A percentile compares a stretch with the other conserved stretches of the same genome.
Evolutionary conservation across 2,797 vertebrate species (phyloP).

Genomic region (Coccyzus lansbergi): DNA sequence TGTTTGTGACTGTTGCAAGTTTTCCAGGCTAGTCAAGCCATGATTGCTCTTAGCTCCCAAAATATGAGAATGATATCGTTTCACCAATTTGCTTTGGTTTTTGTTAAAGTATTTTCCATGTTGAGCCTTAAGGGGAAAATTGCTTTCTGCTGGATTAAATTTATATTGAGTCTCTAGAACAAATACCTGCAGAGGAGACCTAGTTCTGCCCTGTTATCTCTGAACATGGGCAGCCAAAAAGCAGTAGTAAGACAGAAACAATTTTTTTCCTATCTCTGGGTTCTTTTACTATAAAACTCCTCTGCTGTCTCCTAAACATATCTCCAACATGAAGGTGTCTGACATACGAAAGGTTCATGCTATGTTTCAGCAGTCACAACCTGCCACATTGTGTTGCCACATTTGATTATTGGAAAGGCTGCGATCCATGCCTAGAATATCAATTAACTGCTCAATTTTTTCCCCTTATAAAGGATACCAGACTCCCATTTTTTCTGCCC

Average conservation of each 20-base stretch:
- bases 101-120: neutral
- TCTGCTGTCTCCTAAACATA: neutral
- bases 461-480: neutral
- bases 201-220: neutral
- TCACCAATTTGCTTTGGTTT: neutral
- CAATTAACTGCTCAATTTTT: neutral
- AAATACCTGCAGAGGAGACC: neutral
- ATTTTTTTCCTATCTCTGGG: neutral
- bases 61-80: neutral
- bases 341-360: neutral
- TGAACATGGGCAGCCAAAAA: neutral
- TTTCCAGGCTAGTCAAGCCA: neutral
- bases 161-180: neutral
- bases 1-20: neutral
- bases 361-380: neutral
- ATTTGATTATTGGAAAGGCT: neutral
- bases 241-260: neutral
- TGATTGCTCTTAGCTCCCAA: neutral
- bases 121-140: neutral
- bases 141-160: neutral
- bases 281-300: neutral
- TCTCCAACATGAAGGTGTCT: neutral
- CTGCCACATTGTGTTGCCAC: rapidly evolving
- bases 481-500: neutral
- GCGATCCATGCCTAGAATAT: neutral